phyloP scores from a whole-genome alignment of 2,797 vertebrate species.

The Sebastes kiyomatsui region DNA sequence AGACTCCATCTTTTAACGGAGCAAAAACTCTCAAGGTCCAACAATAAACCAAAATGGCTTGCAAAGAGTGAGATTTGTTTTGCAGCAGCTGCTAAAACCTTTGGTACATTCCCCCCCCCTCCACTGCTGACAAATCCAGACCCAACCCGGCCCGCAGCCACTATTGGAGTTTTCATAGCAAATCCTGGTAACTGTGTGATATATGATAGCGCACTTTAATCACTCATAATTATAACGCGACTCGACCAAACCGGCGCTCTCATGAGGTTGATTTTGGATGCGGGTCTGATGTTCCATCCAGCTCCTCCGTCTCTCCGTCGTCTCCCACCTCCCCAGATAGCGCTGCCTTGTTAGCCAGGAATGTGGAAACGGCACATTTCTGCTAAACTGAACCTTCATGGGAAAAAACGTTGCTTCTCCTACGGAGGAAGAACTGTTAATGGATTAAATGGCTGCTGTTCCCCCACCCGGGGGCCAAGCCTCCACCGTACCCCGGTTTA shows the following conservation, averaged over 20 bases:
- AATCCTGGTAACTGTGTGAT: slow-evolving; percentile 57
- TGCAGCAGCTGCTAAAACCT: slow-evolving; percentile 35
- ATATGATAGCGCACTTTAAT: slow-evolving; percentile 66
- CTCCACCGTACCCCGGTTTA: slow-evolving; percentile 40
- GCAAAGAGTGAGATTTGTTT: slow-evolving; percentile 19
- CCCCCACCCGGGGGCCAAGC: slow-evolving; percentile 50
- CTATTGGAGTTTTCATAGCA: slow-evolving; percentile 56
- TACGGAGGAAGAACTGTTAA: slow-evolving; percentile 62
- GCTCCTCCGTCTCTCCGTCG: slow-evolving; percentile 32
- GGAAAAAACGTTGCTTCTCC: slow-evolving; percentile 71
- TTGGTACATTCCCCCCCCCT: neutral
- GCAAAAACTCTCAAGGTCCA: neutral
- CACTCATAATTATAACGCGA: slow-evolving; percentile 52
- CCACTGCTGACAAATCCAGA: slow-evolving; percentile 26
- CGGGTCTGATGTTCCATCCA: slow-evolving; percentile 37
- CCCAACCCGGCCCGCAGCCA: neutral
- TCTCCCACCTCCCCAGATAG: slow-evolving; percentile 39
- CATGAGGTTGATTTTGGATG: slow-evolving; percentile 60
- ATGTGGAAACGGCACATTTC: slow-evolving; percentile 59
- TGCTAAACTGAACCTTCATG: slow-evolving; percentile 65
- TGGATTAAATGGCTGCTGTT: slow-evolving; percentile 73
- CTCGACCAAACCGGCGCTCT: slow-evolving; percentile 31
- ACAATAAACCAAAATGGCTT: neutral
- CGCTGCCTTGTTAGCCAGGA: slow-evolving; percentile 61
- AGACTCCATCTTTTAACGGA: neutral